Percentiles rank a stretch among this genome's conserved stretches.
These are phyloP conservation scores for Buathra laborator DNA, from an alignment of 2,888 invertebrate genomes.

Conservation along the genomic window DNA sequence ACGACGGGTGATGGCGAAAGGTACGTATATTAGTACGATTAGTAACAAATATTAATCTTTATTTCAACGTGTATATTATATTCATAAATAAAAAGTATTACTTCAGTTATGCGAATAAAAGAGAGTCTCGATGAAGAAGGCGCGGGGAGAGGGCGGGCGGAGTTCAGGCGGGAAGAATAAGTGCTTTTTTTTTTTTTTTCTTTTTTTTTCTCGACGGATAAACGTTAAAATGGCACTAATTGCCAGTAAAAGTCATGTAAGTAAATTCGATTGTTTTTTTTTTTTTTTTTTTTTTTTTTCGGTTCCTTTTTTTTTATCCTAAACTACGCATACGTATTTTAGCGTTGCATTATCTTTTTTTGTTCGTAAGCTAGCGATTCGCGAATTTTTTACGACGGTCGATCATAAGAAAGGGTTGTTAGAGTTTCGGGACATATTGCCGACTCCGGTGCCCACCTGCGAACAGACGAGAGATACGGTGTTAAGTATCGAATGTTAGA, in stretches of 20 bases:
- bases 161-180: slow-evolving; percentile 36
- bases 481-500: slow-evolving; percentile 8
- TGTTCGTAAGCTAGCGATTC: slow-evolving; percentile 78
- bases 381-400: slow-evolving; percentile 72
- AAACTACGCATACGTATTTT: slow-evolving; percentile 80
- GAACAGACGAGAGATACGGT: slow-evolving; percentile 55
- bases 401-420: slow-evolving; percentile 88
- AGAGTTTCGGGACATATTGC: slow-evolving; percentile 85
- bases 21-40: slow-evolving; percentile 71
- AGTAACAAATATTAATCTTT: slow-evolving; percentile 84
- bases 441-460: slow-evolving; percentile 82
- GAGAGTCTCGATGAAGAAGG: slow-evolving; percentile 73
- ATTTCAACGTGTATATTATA: slow-evolving; percentile 82
- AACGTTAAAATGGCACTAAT: slow-evolving; percentile 82
- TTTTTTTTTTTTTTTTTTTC: slow-evolving; percentile 39
- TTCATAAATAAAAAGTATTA: slow-evolving; percentile 84
- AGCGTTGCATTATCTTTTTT: slow-evolving; percentile 77
- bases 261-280: slow-evolving; percentile 73
- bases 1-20: slow-evolving; percentile 42
- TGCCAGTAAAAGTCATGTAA: slow-evolving; percentile 82
- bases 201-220: slow-evolving; percentile 28
- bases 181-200: slow-evolving; percentile 41
- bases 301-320: slow-evolving; percentile 66
- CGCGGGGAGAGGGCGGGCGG: slow-evolving; percentile 24
- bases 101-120: slow-evolving; percentile 79